Evolutionary conservation across 37 sponge, comb jelly and placozoan species (phyloP), one percentile per base, ranked within the genome.

Genomic region (Bolinopsis microptera): DNA sequence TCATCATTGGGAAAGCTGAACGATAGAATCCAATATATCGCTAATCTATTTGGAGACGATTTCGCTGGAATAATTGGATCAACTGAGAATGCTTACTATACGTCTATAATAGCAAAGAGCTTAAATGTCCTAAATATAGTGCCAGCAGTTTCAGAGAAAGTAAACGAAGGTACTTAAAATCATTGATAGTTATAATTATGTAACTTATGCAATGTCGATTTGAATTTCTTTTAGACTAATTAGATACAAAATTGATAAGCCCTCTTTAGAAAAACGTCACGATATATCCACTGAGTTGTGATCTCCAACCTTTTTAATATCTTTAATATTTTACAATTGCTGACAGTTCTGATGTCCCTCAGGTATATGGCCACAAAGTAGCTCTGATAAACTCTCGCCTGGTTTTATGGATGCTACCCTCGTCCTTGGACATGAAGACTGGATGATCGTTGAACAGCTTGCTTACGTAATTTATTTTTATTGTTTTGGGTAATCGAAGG

Each of bases 301-400:
- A n/a, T n/a, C n/a, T n/a, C n/a, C n/a, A n/a, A n/a, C n/a, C n/a
- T n/a, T n/a, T n/a, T n/a, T n/a, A n/a, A n/a, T n/a, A n/a, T n/a
- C n/a, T n/a, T n/a, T n/a, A n/a, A n/a, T n/a, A n/a, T n/a, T n/a
- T n/a, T n/a, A n/a, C n/a, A n/a, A n/a, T n/a, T n/a, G n/a, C n/a
- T n/a, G n/a, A n/a, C n/a, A n/a, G n/a, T n/a, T n/a, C n/a, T n/a
- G n/a, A n/a, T n/a, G n/a, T n/a, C 5, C 61, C 61, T 18, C 61
- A 72, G 75, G 75, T 30, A n/a, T 72, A 2, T 72, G 75, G 75
- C 75, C 75, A 72, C 75, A 72, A 28, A 72, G 75, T 30, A 72
- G 75, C 31, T 24, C n/a, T n/a, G 75, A 30, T 5, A 72, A 72
- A 8, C 18, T 72, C 31, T n/a, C 75, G 18, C 31, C 26, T 72